Evolutionary conservation across 2,797 vertebrate genomes (phyloP).

Genomic region (Oceanodroma leucorhoa): DNA sequence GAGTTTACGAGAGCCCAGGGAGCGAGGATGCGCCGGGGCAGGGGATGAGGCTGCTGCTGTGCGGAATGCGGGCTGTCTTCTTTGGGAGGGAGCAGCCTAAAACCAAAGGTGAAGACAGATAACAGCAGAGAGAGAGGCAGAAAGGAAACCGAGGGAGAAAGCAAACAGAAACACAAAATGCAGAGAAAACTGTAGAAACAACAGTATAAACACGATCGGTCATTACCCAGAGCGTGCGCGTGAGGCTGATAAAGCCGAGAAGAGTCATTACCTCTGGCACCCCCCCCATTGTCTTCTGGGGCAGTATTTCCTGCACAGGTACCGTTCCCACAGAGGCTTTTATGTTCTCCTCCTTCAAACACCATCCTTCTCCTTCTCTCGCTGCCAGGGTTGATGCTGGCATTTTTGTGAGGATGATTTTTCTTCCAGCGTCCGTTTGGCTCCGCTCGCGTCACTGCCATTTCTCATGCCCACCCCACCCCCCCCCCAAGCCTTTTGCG

Average conservation of each 20-base stretch:
- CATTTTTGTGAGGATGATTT: background rate
- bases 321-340: background rate
- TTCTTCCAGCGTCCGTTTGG: background rate
- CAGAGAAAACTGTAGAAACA: background rate
- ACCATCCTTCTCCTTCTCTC: background rate
- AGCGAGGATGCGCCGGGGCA: background rate
- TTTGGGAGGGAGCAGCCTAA: background rate
- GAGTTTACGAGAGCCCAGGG: background rate
- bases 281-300: background rate
- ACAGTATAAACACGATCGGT: background rate
- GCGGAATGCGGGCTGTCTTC: background rate
- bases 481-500: background rate
- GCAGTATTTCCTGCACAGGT: background rate
- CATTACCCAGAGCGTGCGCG: background rate
- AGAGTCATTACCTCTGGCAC: background rate
- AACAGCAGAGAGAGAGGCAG: background rate
- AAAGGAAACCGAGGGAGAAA: background rate
- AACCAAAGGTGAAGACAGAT: background rate
- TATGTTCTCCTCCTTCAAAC: background rate
- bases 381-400: background rate
- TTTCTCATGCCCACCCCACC: rapidly evolving
- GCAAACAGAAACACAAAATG: background rate
- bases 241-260: background rate
- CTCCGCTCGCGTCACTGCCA: background rate
- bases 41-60: background rate